Evolutionary conservation across 1,140 invertebrate species (phyloP), one percentile per base, ranked within the genome.

Genomic region (Heliconius eleuchia): DNA sequence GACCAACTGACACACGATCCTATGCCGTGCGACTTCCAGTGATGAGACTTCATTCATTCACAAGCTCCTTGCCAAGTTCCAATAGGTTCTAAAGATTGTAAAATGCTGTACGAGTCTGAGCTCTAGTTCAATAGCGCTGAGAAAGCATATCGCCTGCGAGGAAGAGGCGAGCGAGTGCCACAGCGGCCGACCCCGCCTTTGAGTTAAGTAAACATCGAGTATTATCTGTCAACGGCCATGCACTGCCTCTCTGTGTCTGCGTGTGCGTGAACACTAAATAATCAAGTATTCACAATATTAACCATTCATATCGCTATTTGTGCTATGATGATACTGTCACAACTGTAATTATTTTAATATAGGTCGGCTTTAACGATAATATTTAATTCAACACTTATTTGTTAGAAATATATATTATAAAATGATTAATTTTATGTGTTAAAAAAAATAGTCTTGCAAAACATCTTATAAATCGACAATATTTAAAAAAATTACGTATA

Each of bases 201-300:
- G 90, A 91, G 92, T 94, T 93, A 93, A 92, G 93, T 93, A 94
- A 94, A 94, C 92, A 94, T 91, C 82, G 91, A 93, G 91, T 93
- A 94, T 94, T 94, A 94, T 94, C 93, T 94, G 93, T 93, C 91
- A 94, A 93, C 93, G 91, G 91, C 89, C 90, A 93, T 90, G 89
- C 89, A 92, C 83, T 83, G 85, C 81, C 80, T 84, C 84, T 78
- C 34, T 46, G 81, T 87, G 85, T 85, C 80, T 86, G 80, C 83
- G 34, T 37, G 34, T 37, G 84, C 87, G 83, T 86, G 84, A 84
- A 87, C 85, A 89, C 80, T 74, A 86, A 89, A 92, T 90, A 90
- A 92, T 92, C 87, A 87, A 88, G 78, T 92, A 92, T 94, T 94
- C 89, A 94, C 91, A 87, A 92, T 91, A 90, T 86, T 83, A 83